Percentiles rank a stretch among this genome's conserved stretches.
These are phyloP conservation scores for Rhodeus uyekii DNA, from an alignment of 2,797 vertebrate species.

Conservation along the genomic window DNA sequence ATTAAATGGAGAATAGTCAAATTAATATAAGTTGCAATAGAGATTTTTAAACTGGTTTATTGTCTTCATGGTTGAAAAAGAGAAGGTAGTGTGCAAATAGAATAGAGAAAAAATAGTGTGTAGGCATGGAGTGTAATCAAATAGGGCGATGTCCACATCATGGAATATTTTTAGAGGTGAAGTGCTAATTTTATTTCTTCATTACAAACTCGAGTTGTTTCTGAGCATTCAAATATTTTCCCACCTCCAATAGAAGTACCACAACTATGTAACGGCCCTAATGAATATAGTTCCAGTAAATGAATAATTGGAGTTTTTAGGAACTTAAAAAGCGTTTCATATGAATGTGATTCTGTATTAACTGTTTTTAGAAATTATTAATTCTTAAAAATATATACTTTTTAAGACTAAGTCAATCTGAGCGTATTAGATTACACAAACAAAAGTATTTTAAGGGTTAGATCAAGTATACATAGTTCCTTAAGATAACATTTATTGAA, in stretches of 20 bases:
- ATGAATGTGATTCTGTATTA: not conserved
- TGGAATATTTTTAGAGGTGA: constrained; percentile 61
- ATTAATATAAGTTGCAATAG: constrained; percentile 16
- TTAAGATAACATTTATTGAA: not conserved
- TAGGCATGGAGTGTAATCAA: constrained; percentile 33
- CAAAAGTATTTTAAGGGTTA: not conserved
- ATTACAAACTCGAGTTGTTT: constrained; percentile 55
- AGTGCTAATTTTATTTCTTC: constrained; percentile 67
- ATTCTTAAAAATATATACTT: not conserved
- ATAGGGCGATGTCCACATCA: constrained; percentile 29
- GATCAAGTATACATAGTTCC: not conserved
- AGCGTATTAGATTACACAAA: not conserved
- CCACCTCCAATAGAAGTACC: not conserved
- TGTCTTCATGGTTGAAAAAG: not conserved
- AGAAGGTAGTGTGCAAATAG: not conserved
- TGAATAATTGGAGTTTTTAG: not conserved
- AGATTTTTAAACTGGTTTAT: constrained; percentile 9
- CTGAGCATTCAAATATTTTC: constrained; percentile 8
- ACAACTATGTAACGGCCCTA: no score
- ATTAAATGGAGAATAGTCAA: constrained; percentile 11
- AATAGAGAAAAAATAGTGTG: not conserved
- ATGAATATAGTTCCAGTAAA: not conserved
- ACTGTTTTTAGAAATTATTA: not conserved
- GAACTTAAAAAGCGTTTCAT: not conserved
- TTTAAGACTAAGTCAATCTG: not conserved